Evolutionary conservation across 2,113 vertebrate genomes (phyloP), one percentile per base, ranked within the genome.

Genomic region (Pyxicephalus adspersus): DNA sequence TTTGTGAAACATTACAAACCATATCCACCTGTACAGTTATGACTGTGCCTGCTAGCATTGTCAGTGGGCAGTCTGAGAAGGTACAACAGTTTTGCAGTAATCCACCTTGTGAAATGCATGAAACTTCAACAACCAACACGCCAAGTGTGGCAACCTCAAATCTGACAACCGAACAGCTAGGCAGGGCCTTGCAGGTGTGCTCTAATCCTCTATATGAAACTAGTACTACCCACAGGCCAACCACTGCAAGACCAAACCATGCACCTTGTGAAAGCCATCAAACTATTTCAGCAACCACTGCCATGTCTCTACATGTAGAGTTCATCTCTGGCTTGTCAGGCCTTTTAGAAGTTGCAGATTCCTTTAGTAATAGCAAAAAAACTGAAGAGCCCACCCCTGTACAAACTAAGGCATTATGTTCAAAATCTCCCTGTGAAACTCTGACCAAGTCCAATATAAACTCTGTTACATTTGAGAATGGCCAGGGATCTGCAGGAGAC

Each of bases 191-290:
- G 6, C 80, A 17, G 13, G 85, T 81, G 1, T 64, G 23, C 50
- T 38, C 79, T 4, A 87, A 85, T 63, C 82, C 86, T 1, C 86
- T 83, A 0, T 88, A 92, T 0, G 90, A 90, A 64, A 94, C 90
- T 0, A 89, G 90, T 60, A 91, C 91, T 34, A 94, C 91, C 72
- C 89, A 90, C 84, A 92, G 91, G 0, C 88, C 92, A 64, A 93
- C 93, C 68, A 92, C 90, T 11, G 90, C 92, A 0, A 92, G 91
- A 0, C 15, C 84, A 71, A 86, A 90, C 3, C 84, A 85, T 31
- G 88, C 89, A 0, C 84, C 84, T 0, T 91, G 85, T 1, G 89
- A 88, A 70, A 92, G 88, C 15, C 83, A 84, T n/a, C 85, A 87
- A 57, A 83, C 84, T 0, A 81, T 84, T 60, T 84, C 86, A 2